Evolutionary conservation across 2,888 invertebrate genomes (phyloP), one percentile per base, ranked within the genome.

Genomic region (Drosophila robusta): DNA sequence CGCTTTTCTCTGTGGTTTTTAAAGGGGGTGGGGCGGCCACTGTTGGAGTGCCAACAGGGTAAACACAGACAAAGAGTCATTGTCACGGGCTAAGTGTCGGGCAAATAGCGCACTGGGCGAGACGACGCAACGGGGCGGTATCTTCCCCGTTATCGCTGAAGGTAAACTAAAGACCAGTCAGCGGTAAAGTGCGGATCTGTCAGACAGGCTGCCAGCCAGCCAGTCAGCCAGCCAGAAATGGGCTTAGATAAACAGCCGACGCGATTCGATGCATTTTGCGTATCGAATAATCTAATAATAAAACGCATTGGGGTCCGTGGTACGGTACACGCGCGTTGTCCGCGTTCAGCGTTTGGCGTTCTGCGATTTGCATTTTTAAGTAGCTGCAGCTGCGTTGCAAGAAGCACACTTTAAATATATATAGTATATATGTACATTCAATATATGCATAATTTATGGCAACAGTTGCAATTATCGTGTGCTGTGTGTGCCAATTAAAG

Each of bases 221-320:
- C 46, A 63, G 63, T n/a, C n/a, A 18, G 44, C 50, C 46, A 60
- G 58, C 45, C 46, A 63, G 63, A 45, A 54, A 55, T 55, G 34
- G 66, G 50, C 39, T 29, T 46, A 32, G 45, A 45, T 36, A 61
- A 72, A 58, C 67, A 58, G 18, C 32, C 39, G 32, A 49, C 39
- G 66, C 42, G 38, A 22, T 52, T 56, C 14, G 55, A 64, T 73
- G 70, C 64, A 47, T 70, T 75, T 68, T 64, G 71, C 77, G 68
- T 75, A 78, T 72, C 75, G 81, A 81, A 69, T 66, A 57, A 69
- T 72, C 75, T 79, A 81, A 69, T 66, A 57, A 69, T 78, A 78
- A 73, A 47, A 60, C 36, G 39, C 42, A 45, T 32, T 14, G 29
- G 12, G 22, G 7, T 39, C 6, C 42, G 39, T 29, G 32, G 47